Conservation (phyloP, 2,113 vertebrate genomes). For the Taurulus bubalis region DNA sequence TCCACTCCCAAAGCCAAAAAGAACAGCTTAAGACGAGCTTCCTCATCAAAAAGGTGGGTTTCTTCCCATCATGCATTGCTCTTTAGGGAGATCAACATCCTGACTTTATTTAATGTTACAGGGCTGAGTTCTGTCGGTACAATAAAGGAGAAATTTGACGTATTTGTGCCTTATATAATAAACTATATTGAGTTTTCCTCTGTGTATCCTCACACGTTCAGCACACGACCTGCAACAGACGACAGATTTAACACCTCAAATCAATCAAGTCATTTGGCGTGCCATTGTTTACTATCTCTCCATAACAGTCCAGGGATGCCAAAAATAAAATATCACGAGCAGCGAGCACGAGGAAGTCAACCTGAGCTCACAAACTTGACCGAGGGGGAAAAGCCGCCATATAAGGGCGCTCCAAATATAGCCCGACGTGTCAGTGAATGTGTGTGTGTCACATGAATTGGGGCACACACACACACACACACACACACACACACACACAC, state of each 20-base stretch:
- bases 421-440: slow-evolving; percentile 4
- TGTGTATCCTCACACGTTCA: background rate
- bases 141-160: background rate
- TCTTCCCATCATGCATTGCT: background rate
- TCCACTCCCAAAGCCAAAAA: slow-evolving; percentile 56
- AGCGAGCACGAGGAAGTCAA: slow-evolving; percentile 5
- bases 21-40: background rate
- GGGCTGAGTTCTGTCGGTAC: background rate
- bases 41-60: slow-evolving; percentile 20
- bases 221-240: background rate
- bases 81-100: background rate
- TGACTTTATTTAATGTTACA: background rate
- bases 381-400: slow-evolving; percentile 43
- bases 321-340: background rate
- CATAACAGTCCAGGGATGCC: background rate
- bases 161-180: background rate
- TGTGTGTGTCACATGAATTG: slow-evolving; percentile 52
- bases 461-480: slow-evolving; percentile 2
- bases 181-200: background rate
- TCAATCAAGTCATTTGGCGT: slow-evolving; percentile 14
- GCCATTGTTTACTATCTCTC: background rate
- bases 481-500: slow-evolving; percentile 1
- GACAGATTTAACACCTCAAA: slow-evolving; percentile 21
- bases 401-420: slow-evolving; percentile 62
- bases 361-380: slow-evolving; percentile 7